Evolutionary conservation across 64 coral and sea anemone species (phyloP), one percentile per base, ranked within the genome.

Genomic region (Dendrophyllia cribrosa): DNA sequence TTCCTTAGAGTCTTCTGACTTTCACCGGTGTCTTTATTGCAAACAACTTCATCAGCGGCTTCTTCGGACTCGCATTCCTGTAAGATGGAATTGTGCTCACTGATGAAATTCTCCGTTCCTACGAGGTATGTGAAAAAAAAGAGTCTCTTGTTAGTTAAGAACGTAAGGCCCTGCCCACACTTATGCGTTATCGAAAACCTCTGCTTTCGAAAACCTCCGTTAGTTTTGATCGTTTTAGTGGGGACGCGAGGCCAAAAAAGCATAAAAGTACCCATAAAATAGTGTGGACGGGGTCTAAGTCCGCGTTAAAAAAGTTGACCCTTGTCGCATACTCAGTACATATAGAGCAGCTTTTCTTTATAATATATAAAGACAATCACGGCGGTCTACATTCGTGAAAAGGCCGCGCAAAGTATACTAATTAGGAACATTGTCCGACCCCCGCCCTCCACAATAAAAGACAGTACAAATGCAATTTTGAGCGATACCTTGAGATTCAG

Each of bases 21-120:
- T 76, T 76, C 45, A 45, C 24, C 74, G 6, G 74, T 76, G 74
- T 76, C 45, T 76, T 79, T 48, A 45, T 62, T 62, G 52, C 78
- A 61, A 65, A 65, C 62, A 20, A 65, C 62, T 65, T 20, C 62
- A 65, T 65, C 62, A 65, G 62, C 62, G n/a, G 62, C 62, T 65
- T 65, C 62, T 65, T 65, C 0, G 17, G 13, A 65, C 62, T 65
- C 62, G 62, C 62, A 65, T 19, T 65, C 62, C 62, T 65, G 62
- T 65, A 65, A 65, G 62, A 65, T 65, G 62, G 62, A 65, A 65
- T 65, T 65, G 62, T 65, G 62, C n/a, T 65, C 62, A 20, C 62
- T 0, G 62, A 65, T 65, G 62, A 65, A 65, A 65, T 14, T 65
- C 62, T 65, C 62, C n/a, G 62, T 65, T 20, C 62, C 62, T 65